Conservation (phyloP, 2,797 vertebrate species). For the Momotus momota region DNA sequence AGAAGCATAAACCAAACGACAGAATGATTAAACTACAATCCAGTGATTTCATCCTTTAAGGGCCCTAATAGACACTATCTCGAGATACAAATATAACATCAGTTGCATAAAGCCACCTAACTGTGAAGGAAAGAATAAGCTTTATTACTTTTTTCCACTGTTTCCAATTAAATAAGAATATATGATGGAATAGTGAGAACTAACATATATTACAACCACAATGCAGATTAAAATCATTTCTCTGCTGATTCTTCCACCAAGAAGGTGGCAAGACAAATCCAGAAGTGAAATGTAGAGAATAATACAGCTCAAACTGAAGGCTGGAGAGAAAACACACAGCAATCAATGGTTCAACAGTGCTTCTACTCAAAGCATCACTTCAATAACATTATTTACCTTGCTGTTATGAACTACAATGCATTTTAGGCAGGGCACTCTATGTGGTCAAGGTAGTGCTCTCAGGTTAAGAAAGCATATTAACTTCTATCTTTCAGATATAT, state of each 20-base stretch:
- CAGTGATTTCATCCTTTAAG: neutral
- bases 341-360: neutral
- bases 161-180: slow-evolving; percentile 5
- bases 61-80: neutral
- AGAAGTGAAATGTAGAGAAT: neutral
- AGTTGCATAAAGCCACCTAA: slow-evolving; percentile 19
- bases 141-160: neutral
- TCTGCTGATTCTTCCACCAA: neutral
- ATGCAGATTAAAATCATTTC: neutral
- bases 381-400: neutral
- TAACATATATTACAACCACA: neutral
- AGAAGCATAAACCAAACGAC: neutral
- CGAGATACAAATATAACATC: neutral
- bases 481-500: neutral
- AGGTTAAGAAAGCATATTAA: neutral
- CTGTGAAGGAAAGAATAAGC: neutral
- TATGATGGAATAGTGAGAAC: neutral
- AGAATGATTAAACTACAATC: neutral
- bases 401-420: neutral
- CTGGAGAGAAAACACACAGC: neutral
- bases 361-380: neutral
- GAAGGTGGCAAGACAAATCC: neutral
- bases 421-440: neutral
- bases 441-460: neutral
- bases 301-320: neutral